Conservation (phyloP, 2,113 vertebrate species). For the Heliornis fulica region DNA sequence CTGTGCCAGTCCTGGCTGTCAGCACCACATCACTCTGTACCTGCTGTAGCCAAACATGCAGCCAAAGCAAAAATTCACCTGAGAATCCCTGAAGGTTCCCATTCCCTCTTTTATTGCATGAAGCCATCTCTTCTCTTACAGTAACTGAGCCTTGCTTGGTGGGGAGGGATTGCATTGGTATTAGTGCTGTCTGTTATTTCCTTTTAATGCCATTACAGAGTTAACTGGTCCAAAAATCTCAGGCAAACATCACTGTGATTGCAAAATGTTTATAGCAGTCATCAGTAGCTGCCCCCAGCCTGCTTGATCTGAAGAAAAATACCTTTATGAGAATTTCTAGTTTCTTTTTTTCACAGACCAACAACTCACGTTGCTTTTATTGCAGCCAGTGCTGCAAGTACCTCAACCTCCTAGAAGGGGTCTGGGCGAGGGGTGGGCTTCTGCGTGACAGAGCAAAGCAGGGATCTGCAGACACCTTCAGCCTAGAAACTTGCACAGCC, state of each 20-base stretch:
- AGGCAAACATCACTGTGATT: background rate
- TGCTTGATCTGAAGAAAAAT: background rate
- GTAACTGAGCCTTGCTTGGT: background rate
- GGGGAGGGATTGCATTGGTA: background rate
- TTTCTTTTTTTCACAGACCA: background rate
- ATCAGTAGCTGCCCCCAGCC: background rate
- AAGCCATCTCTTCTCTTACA: background rate
- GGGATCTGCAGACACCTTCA: background rate
- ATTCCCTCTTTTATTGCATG: background rate
- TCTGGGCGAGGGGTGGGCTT: background rate
- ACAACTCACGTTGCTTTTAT: background rate
- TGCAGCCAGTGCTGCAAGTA: background rate
- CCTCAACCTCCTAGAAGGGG: background rate
- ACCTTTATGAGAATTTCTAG: background rate
- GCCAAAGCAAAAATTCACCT: background rate
- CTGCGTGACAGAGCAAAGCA: background rate
- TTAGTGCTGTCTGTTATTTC: background rate
- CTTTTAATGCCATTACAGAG: background rate
- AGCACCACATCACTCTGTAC: fast-evolving
- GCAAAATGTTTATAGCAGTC: background rate
- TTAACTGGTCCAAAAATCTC: background rate
- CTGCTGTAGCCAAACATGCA: background rate
- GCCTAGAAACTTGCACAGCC: background rate
- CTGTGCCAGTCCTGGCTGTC: background rate
- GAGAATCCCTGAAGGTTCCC: background rate